Conservation (phyloP, 2,113 vertebrate genomes). For the Felis chaus region DNA sequence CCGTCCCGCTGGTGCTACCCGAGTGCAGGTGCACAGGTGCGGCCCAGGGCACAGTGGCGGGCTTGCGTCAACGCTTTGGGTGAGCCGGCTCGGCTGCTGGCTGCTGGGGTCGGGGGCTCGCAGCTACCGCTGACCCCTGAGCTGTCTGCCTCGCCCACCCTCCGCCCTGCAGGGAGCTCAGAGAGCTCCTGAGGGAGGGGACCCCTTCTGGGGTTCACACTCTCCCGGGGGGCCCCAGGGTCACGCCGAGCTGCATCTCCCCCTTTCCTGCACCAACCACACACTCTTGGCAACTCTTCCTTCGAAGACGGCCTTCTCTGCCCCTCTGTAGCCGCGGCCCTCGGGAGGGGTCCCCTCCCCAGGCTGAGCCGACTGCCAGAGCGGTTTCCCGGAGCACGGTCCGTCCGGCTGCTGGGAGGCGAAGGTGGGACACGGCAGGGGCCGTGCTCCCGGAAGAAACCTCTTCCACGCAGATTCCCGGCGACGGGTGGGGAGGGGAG, state of each 20-base stretch:
- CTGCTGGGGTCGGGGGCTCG: too few relatives aligned
- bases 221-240: not conserved
- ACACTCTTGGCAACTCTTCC: not conserved
- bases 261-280: not conserved
- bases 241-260: not conserved
- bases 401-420: not conserved
- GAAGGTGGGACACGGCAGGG: not conserved
- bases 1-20: not conserved
- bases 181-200: not conserved
- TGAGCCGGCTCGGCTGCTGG: too few relatives aligned
- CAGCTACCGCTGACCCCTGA: not conserved
- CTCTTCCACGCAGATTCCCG: not conserved
- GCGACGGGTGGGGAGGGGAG: not conserved
- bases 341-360: not conserved
- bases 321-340: not conserved
- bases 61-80: too few relatives aligned
- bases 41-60: not conserved
- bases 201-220: not conserved
- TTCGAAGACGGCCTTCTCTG: not conserved
- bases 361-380: not conserved
- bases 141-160: not conserved
- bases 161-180: not conserved
- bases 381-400: not conserved
- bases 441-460: slow-evolving; percentile 4
- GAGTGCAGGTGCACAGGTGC: not conserved